Conservation (phyloP, 2,797 vertebrate genomes). For the Onychomys arenicola region DNA sequence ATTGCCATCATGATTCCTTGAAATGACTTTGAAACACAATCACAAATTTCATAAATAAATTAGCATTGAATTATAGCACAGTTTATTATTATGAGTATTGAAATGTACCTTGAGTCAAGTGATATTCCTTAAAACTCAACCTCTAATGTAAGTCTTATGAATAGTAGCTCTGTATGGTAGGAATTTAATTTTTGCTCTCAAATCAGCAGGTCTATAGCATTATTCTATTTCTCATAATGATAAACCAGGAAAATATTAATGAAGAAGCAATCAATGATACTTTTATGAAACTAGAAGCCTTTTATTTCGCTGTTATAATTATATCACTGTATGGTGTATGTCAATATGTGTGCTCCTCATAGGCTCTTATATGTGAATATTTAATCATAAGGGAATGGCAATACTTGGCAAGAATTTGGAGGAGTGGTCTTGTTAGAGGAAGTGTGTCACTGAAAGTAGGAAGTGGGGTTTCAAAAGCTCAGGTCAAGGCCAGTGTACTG, state of each 20-base stretch:
- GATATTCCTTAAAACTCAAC: constrained; percentile 40
- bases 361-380: background rate
- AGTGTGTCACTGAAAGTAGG: background rate
- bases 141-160: background rate
- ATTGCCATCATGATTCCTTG: constrained; percentile 31
- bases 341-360: background rate
- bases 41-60: constrained; percentile 66
- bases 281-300: background rate
- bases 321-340: background rate
- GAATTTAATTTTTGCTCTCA: background rate
- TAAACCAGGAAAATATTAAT: background rate
- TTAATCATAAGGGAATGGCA: background rate
- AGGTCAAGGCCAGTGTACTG: background rate
- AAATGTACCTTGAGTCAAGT: constrained; percentile 36
- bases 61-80: constrained; percentile 15
- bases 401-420: background rate
- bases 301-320: background rate
- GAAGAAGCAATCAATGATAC: background rate
- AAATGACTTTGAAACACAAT: constrained; percentile 63
- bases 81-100: constrained; percentile 13
- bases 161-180: background rate
- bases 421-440: background rate
- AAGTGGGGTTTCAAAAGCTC: background rate
- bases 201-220: background rate
- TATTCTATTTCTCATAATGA: background rate